Base-by-base conservation (phyloP, 2,888 invertebrate species). In the Luperina testacea region DNA sequence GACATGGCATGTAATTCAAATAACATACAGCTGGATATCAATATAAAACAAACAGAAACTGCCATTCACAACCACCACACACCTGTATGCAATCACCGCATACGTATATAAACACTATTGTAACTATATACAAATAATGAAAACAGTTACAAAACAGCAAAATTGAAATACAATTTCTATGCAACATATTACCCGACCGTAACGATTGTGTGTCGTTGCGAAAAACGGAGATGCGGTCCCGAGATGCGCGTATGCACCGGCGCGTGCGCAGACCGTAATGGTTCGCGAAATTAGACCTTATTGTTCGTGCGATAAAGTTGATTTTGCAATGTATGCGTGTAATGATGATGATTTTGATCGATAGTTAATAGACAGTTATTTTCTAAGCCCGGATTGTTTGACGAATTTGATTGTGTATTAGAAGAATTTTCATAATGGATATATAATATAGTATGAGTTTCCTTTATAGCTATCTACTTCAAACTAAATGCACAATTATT, bases 211-310 rank as follows among this genome's bases (percentile, higher is more conserved):
- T 89, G 90, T 90, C 68, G 81, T 92, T 92, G 88, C 91, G 90
- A 90, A 92, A 89, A 92, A 87, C 91, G 89, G 91, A 91, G 92
- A 92, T 91, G 91, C 87, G 90, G 88, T 89, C 75, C 86, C 85
- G 87, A 92, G 92, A 92, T 93, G 92, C 77, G 81, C 63, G 51
- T 87, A 88, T 84, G 84, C 85, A 87, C 81, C 90, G 88, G 77
- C 89, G 86, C 82, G 85, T 87, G 78, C 84, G 87, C 87, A 75
- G 76, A 5, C 32, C 45, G 27, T 27, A n/a, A 57, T 48, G 3
- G 4, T 17, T 72, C 53, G 17, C 63, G 51, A 77, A 75, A 81
- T 80, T n/a, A 53, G 13, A 75, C 70, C 9, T 51, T 86, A 81
- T 42, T 42, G 0, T 7, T 24, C 20, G 1, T 17, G 4, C 2